Conservation (phyloP, 2,797 vertebrate species). For the Poeciliopsis infans region DNA sequence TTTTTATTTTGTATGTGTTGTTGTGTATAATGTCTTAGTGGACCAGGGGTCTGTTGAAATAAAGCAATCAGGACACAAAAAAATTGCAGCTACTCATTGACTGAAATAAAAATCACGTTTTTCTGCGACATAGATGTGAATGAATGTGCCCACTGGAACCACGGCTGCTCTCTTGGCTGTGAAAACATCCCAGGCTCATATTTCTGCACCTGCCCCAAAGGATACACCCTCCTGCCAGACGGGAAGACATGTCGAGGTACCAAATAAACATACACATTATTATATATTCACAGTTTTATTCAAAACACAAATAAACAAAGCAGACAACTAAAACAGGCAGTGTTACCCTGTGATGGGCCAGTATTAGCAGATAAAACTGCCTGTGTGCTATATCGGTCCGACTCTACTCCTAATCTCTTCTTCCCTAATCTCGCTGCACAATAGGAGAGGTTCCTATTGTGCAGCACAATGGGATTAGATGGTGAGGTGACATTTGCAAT, state of each 20-base stretch:
- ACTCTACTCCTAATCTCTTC: slow-evolving; percentile 33
- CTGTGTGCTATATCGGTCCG: neutral
- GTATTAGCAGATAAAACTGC: slow-evolving; percentile 1
- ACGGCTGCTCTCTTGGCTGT: slow-evolving; percentile 94
- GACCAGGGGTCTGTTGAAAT: too few species aligned
- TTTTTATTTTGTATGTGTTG: too few species aligned
- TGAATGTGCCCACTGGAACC: slow-evolving; percentile 92
- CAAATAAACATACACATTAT: neutral
- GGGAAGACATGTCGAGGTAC: slow-evolving; percentile 89
- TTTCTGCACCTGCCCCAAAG: slow-evolving; percentile 90
- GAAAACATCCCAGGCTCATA: slow-evolving; percentile 94
- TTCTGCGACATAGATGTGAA: slow-evolving; percentile 86
- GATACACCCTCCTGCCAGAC: slow-evolving; percentile 89
- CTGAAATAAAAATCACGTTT: neutral
- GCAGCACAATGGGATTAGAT: slow-evolving; percentile 67
- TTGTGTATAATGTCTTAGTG: too few species aligned
- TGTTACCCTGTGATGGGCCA: neutral
- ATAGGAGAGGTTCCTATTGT: slow-evolving; percentile 34
- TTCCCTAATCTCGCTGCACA: slow-evolving; percentile 34
- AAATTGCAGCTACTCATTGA: neutral
- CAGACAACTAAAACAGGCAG: neutral
- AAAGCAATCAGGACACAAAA: too few species aligned
- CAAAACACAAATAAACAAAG: neutral
- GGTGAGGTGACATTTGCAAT: slow-evolving; percentile 70
- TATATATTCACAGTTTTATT: neutral